Conservation (phyloP, 2,888 invertebrate genomes). For the Drosophila atripex region DNA sequence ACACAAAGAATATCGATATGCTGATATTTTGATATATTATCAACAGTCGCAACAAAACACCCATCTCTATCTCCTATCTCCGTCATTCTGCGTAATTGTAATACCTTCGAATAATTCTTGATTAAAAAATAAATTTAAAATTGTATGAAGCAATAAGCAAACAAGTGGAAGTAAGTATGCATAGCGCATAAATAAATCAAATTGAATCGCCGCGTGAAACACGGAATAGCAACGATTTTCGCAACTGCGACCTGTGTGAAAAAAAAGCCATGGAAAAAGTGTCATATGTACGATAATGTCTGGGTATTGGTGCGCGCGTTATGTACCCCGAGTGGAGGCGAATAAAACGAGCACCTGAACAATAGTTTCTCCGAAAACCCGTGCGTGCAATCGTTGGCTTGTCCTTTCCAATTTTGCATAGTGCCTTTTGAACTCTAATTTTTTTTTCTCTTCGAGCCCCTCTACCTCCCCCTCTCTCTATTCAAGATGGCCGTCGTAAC, state of each 20-base stretch:
- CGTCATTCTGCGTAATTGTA: conserved; percentile 66
- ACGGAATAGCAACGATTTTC: conserved; percentile 22
- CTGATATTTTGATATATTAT: no score
- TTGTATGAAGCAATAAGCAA: conserved; percentile 38
- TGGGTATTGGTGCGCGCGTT: conserved; percentile 59
- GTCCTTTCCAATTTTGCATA: conserved; percentile 62
- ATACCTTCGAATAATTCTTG: conserved; percentile 12
- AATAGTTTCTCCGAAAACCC: conserved; percentile 26
- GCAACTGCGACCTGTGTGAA: conserved; percentile 54
- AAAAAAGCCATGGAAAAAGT: conserved; percentile 57
- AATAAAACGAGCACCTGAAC: conserved; percentile 41
- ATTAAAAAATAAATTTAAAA: conserved; percentile 33
- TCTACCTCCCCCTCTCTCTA: conserved; percentile 55
- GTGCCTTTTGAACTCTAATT: conserved; percentile 37
- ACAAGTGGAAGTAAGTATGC: conserved; percentile 60
- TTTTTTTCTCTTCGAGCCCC: conserved; percentile 35
- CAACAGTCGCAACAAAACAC: background rate
- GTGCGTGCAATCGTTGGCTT: conserved; percentile 47
- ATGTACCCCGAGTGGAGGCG: conserved; percentile 31
- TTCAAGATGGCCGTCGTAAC: conserved; percentile 83
- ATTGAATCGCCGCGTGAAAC: conserved; percentile 20
- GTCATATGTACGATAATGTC: conserved; percentile 56
- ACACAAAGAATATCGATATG: no score
- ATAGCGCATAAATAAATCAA: conserved; percentile 31
- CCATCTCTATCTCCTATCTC: conserved; percentile 49